Evolutionary conservation across 2,888 invertebrate genomes (phyloP), one percentile per base, ranked within the genome.

Genomic region (Hydrotaea cyrtoneurina): DNA sequence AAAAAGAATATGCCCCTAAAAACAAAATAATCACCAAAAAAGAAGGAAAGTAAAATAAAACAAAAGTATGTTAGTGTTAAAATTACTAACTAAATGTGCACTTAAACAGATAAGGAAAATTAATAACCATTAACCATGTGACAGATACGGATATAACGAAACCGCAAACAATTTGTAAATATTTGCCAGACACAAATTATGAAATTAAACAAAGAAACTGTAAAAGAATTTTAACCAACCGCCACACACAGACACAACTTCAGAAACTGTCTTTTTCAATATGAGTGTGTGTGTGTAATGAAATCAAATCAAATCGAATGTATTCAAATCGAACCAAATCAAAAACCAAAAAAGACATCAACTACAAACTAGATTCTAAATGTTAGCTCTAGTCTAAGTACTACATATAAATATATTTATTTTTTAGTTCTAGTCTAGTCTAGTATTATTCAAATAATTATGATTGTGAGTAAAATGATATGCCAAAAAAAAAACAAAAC

Each of bases 381-480:
- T 85, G 84, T 85, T 69, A 69, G 69, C 46, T 23, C 19, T 69
- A 69, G 69, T 69, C 31, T 31, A 62, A 62, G 36, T 62, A 62
- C 15, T 43, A n/a, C n/a, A n/a, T n/a, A n/a, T n/a, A n/a, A 31
- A 2, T 69, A 46, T 43, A 19, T 39, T 81, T 76, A 78, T 71
- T 50, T 62, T 76, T 78, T 69, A 69, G 69, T 23, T n/a, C 69
- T 69, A 69, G 69, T 23, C 43, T 69, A 69, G 69, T 26, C 15
- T 59, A 59, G 59, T 2, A 66, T 46, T 69, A 69, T 23, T 46
- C 19, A 23, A 64, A 81, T 72, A 69, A 84, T 69, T 55, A 66
- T 84, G 76, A 82, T 78, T 83, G 83, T 83, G 80, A 78, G 82
- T 46, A 73, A 53, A 53, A 66, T 57, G 69, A 11, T n/a, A 73